Evolutionary conservation across 1,140 invertebrate genomes (phyloP), one percentile per base, ranked within the genome.

Genomic region (Dryas iulia): DNA sequence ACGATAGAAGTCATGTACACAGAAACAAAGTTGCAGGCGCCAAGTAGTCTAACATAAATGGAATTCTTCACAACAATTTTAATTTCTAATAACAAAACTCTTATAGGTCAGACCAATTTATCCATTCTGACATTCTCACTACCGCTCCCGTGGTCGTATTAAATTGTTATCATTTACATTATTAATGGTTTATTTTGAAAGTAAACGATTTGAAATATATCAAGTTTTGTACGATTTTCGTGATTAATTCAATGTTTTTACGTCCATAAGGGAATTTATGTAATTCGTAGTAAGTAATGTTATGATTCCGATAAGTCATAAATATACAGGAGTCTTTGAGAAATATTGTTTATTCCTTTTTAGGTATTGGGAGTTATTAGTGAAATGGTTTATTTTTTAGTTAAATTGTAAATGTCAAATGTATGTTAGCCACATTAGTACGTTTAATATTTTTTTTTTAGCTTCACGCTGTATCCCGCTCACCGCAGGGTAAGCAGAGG

Each of bases 141-240:
- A 14, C 59, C 69, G 71, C 69, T 70, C 74, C 73, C 65, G 64
- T 72, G 24, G 52, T 35, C 53, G 70, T 81, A 77, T 82, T 77
- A 82, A 83, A 83, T 83, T 63, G 81, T 79, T 81, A 82, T 78
- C 72, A 78, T 80, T 82, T 79, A 71, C 73, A 83, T 78, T 81
- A 85, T 81, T 84, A 85, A 87, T 87, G 72, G 83, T 76, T 81
- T 80, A 83, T 80, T 82, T 77, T 81, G 77, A 79, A 69, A 53
- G 64, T 75, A 74, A 79, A 81, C 72, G 72, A 77, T 77, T 33
- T 8, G 70, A 69, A 72, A 80, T 82, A 79, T 60, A 67, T 67
- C 14, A 35, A 47, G 12, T 30, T 57, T 61, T 61, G 18, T 31
- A 30, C 33, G 28, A 21, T 21, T 47, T 47, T 47, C 18, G 6